Conservation (phyloP, 2,113 vertebrate species). For the Xiphias gladius region DNA sequence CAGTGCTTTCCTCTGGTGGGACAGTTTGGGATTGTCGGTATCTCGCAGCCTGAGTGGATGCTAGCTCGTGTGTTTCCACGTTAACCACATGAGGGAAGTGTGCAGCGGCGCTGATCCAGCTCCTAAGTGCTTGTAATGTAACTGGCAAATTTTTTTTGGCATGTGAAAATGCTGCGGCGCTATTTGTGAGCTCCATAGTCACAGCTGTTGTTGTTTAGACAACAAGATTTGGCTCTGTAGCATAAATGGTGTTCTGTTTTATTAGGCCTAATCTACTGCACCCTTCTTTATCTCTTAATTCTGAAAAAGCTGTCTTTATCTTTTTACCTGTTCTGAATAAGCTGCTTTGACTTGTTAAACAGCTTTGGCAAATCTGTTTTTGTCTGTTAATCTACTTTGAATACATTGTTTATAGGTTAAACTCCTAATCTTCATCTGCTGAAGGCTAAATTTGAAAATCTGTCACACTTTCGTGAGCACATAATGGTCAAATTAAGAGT, state of each 20-base stretch:
- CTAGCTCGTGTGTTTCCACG: conserved; percentile 20
- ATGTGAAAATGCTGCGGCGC: conserved; percentile 40
- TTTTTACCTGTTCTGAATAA: conserved; percentile 59
- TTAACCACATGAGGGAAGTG: conserved; percentile 41
- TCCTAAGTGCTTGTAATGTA: conserved; percentile 58
- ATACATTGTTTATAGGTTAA: conserved; percentile 28
- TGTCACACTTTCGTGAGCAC: not conserved
- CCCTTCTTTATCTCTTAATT: conserved; percentile 55
- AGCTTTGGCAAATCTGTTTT: conserved; percentile 14
- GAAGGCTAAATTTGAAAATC: not conserved
- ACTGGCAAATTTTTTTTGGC: conserved; percentile 62
- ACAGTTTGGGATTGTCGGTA: conserved; percentile 12
- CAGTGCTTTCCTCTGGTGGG: conserved; percentile 18
- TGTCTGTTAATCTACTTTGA: conserved; percentile 48
- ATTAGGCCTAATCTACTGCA: conserved; percentile 60
- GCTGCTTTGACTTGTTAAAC: conserved; percentile 56
- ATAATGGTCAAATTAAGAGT: not conserved
- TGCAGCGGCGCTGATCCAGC: conserved; percentile 31
- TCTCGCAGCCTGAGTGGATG: conserved; percentile 16
- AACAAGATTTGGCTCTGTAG: conserved; percentile 31
- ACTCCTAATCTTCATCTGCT: conserved; percentile 22
- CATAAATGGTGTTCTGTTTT: conserved; percentile 40
- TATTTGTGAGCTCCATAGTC: conserved; percentile 45
- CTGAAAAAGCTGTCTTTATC: conserved; percentile 46
- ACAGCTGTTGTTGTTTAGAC: conserved; percentile 67